Base-by-base conservation (phyloP, 2,888 invertebrate species). In the Oeneis ivallda region DNA sequence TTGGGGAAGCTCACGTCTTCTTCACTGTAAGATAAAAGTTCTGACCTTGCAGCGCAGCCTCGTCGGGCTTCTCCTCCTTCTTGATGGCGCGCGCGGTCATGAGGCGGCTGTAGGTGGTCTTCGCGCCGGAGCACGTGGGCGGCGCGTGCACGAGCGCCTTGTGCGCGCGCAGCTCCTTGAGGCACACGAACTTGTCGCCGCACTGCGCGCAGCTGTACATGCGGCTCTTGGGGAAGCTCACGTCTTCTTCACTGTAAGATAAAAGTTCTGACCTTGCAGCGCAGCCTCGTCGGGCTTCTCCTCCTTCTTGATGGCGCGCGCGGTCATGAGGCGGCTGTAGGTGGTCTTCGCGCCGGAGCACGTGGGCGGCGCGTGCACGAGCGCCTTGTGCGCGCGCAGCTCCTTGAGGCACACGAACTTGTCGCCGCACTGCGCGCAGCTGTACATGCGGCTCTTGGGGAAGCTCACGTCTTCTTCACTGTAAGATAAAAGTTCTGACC, bases 151-250 rank as follows among this genome's bases (percentile, higher is more conserved):
- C 88, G 45, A 92, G 87, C 10, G 92, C 80, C 71, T 92, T 92
- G 80, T 95, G 95, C 19, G 93, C 91, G 32, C 94, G 92, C 64
- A 95, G 86, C 79, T 95, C 95, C 75, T 94, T 94, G 2, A 93
- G 89, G 45, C 94, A 93, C 39, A 92, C 84, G 76, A 94, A 94
- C 60, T 92, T 89, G 67, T 92, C 91, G 6, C 91, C 89, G 75
- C 95, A 95, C 45, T 90, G 85, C 0, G 92, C 81, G 81, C 95
- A 95, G 70, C 93, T 92, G 80, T 93, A 93, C 47, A 90, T 67
- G 0, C 86, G 81, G 17, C 74, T 69, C 67, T 84, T 82, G 0
- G 82, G 73, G 69, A 77, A 80, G 2, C 78, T 79, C 0, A 82
- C 66, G 19, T 84, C 81, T 10, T 84, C 85, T 54, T 84, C 86